Evolutionary conservation across 2,113 vertebrate genomes (phyloP).

Genomic region (Burhinus oedicnemus): DNA sequence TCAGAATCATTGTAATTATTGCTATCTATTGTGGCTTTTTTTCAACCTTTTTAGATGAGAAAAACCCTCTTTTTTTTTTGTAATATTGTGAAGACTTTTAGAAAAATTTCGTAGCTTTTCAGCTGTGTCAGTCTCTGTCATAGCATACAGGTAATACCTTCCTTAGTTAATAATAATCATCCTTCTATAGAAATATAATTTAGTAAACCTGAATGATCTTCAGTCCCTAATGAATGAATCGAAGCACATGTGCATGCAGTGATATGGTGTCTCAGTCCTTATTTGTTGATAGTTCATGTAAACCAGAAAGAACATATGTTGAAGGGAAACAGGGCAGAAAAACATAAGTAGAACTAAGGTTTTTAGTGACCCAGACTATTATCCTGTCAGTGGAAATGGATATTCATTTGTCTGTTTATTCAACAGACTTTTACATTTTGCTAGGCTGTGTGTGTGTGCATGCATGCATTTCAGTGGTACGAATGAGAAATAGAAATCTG

Average conservation of each 20-base stretch:
- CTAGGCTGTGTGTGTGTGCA: rapidly evolving
- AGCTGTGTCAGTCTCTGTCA: not conserved
- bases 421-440: not conserved
- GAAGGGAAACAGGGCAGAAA: not conserved
- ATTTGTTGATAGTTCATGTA: not conserved
- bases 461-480: not conserved
- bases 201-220: not conserved
- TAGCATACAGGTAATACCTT: not conserved
- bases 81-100: not conserved
- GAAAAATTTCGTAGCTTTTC: not conserved
- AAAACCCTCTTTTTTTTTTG: rapidly evolving
- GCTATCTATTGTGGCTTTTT: not conserved
- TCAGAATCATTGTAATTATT: slow-evolving; percentile 42
- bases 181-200: not conserved
- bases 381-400: not conserved
- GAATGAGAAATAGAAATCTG: not conserved
- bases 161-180: not conserved
- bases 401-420: not conserved
- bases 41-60: not conserved
- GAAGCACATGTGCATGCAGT: not conserved
- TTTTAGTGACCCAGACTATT: not conserved
- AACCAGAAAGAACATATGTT: not conserved
- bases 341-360: not conserved
- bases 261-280: not conserved
- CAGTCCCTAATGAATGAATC: not conserved